Percentiles rank a stretch among this genome's conserved stretches.
Evolutionary conservation across 2,888 invertebrate genomes (phyloP).

Genomic region (Ormia ochracea): DNA sequence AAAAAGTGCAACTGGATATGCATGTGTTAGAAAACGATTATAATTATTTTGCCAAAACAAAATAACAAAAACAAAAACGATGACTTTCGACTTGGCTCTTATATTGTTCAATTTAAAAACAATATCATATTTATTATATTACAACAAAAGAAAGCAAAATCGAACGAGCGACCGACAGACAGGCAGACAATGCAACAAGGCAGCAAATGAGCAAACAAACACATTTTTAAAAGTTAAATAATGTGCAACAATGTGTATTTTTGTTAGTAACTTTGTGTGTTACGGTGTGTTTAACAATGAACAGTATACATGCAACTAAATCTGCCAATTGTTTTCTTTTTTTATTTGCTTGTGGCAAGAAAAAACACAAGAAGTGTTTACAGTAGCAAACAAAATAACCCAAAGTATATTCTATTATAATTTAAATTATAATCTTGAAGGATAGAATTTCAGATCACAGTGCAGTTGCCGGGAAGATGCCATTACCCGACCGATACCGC

Average conservation of each 20-base stretch:
- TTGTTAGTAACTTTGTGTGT: not conserved
- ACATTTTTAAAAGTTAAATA: slow-evolving; percentile 22
- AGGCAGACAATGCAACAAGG: not conserved
- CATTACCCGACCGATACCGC: too few relatives aligned
- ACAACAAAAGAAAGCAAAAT: slow-evolving; percentile 11
- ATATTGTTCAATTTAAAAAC: slow-evolving; percentile 9
- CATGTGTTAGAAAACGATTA: slow-evolving; percentile 20
- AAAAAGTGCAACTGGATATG: not conserved
- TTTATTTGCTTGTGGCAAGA: not conserved
- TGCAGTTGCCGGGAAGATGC: too few relatives aligned
- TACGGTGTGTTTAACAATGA: not conserved
- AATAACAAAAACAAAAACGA: not conserved
- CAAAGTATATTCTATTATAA: too few relatives aligned
- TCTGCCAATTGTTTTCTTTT: not conserved
- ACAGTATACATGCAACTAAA: slow-evolving; percentile 1
- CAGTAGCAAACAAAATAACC: too few relatives aligned
- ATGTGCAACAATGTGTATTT: slow-evolving; percentile 12
- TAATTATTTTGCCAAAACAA: slow-evolving; percentile 1
- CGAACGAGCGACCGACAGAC: not conserved
- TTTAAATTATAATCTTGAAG: too few relatives aligned
- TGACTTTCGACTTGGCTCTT: slow-evolving; percentile 18
- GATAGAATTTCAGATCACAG: too few relatives aligned
- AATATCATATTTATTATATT: not conserved
- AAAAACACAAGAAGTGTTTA: too few relatives aligned
- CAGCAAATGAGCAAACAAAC: slow-evolving; percentile 12